Base-by-base conservation (phyloP, 2,888 invertebrate species). In the Crepidodera aurea region DNA sequence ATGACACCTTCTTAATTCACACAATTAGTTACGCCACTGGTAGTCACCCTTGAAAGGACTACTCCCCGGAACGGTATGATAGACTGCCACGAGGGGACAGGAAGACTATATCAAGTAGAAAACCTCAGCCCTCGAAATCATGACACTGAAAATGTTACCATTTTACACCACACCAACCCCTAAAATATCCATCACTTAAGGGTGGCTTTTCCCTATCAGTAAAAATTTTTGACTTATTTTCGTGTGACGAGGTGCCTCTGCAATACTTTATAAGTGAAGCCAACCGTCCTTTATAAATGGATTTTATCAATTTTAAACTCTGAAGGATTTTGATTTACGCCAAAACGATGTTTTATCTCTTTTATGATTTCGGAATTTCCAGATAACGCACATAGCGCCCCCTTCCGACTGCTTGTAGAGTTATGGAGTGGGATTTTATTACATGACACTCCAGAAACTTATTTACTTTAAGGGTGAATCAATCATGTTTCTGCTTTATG, bases 261-360 rank as follows among this genome's bases (percentile, higher is more conserved):
- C 79, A 81, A 81, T 81, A 80, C 80, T 75, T 79, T 78, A 80
- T 79, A 80, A 80, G 79, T 79, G 79, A 80, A 81, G 77, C 79
- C 77, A 76, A 79, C 78, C 81, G 79, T 78, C 78, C 73, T 76
- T 79, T 80, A 80, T 81, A 81, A 80, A 81, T 81, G 81, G 80
- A 81, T 81, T 80, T 81, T 80, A 81, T 81, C 81, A 80, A 81
- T 81, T 81, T 81, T 75, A 79, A 78, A 79, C 75, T 76, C 72
- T 69, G 67, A 71, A 72, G 73, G 72, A 70, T 72, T 57, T 72
- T 76, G 78, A 78, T 78, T 77, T 77, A 78, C 75, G 76, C 72
- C 67, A 67, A 72, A 72, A 71, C 69, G 69, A 69, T 67, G 69
- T 60, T 66, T 68, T 68, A 67, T 69, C 69, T 62, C 56, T 60